Evolutionary conservation across 2,113 vertebrate species (phyloP), one percentile per base, ranked within the genome.

Genomic region (Condylura cristata): DNA sequence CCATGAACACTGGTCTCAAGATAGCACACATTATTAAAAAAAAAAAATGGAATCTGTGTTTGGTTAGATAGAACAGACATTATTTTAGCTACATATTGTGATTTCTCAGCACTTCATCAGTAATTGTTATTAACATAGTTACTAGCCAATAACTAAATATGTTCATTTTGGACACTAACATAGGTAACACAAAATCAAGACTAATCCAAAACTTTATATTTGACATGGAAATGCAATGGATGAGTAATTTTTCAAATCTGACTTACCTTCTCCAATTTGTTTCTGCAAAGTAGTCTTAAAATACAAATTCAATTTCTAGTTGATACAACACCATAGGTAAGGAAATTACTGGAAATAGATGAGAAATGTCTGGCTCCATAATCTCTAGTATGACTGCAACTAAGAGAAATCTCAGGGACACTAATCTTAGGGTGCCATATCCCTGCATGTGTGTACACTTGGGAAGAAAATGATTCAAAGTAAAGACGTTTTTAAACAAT

Each of bases 281-380:
- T 95, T 93, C 41, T 78, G 7, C 71, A 85, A 89, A 71, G n/a
- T 58, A 66, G 11, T 34, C 78, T 32, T 76, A 85, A 79, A 68
- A 75, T 51, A 2, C 90, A 80, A 58, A 85, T 75, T 32, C 93
- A 75, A 80, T 56, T 65, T 75, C 3, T 81, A 75, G 85, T 53
- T 39, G 24, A 58, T 22, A 78, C 24, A 95, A 14, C 24, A 70
- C 39, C 84, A 74, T 24, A 93, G 20, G 14, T 46, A 72, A 48
- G 7, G 2, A 37, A 1, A 14, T 41, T 75, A 76, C 70, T n/a
- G 1, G 8, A 63, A 76, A 70, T 56, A 30, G 37, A 41, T 63
- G 83, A 41, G 12, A 10, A 68, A 85, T 61, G 0, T 0, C 53
- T 92, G 46, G 28, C 5, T 75, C 82, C 14, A 48, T 92, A 60